Base-by-base conservation (phyloP, 30 jellyfish, hydroid and myxozoan species). In the Calvadosia cruxmelitensis region DNA sequence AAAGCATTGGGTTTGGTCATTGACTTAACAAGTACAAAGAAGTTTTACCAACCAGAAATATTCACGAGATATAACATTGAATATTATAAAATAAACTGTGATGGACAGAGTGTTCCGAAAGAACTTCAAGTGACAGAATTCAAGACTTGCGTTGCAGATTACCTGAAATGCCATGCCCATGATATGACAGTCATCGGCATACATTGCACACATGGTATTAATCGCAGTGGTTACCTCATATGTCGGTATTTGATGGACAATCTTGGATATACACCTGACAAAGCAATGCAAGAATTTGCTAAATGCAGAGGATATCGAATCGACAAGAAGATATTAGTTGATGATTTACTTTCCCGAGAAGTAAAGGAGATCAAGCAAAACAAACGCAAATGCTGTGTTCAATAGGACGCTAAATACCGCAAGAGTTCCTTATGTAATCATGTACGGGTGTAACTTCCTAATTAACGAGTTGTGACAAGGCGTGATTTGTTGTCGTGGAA, bases 1-100 rank as follows among this genome's bases (percentile, higher is more conserved):
- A 30, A 29, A 26, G 24, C 31, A 29, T 31, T 67, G 31, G 76
- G 76, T 23, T 31, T 67, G 66, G 33, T 34, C 32, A 67, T 67
- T 30, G 76, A 67, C 67, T 35, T 67, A 67, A 31, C 76, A 1
- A 66, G 34, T 31, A 67, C 67, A 15, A 26, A 31, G 23, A 67
- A 67, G 33, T 67, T 29, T 67, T 67, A 67, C 23, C 27, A 67
- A 10, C 76, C 76, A 26, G 16, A 31, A 23, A 50, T 26, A 67
- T 67, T 67, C 23, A 50, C 35, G 13, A 66, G 32, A 27, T 34
- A 23, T 29, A 34, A 34, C 34, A 29, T 67, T 67, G 76, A 26
- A 0, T 66, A 67, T 67, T 31, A 29, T 5, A 67, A 67, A 29
- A 29, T 67, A 12, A 32, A 67, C 5, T 67, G 76, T 34, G 12